These are phyloP conservation scores for Isichthys henryi DNA, from an alignment of 2,113 vertebrate genomes.

Conservation along the genomic window DNA sequence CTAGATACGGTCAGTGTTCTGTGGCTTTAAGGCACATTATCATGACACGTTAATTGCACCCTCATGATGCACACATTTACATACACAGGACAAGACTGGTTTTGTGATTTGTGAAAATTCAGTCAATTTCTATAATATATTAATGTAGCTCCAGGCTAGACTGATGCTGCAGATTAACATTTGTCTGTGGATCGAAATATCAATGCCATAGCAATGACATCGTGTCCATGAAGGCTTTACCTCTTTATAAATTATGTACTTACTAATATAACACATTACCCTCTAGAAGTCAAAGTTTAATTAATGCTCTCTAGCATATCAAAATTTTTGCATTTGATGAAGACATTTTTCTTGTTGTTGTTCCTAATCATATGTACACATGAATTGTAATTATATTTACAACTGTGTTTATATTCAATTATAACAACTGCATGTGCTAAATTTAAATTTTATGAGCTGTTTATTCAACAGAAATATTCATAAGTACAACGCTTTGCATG, in stretches of 20 bases:
- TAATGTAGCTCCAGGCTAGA: background rate
- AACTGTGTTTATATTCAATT: conserved; percentile 5
- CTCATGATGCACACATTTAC: background rate
- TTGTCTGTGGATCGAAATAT: background rate
- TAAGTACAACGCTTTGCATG: background rate
- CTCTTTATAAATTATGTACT: background rate
- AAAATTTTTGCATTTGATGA: background rate
- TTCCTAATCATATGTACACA: background rate
- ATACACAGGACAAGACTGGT: background rate
- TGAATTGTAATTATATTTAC: background rate
- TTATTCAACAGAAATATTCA: background rate
- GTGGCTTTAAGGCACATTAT: background rate
- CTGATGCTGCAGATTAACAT: background rate
- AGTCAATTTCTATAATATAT: background rate
- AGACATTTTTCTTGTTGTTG: background rate
- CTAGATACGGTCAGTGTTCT: background rate
- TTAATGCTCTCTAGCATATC: background rate
- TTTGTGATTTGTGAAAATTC: background rate
- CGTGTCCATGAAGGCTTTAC: background rate
- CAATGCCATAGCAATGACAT: background rate
- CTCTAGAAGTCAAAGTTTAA: background rate
- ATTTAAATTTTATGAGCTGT: background rate
- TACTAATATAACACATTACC: background rate
- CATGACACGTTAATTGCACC: background rate
- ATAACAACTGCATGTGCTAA: conserved; percentile 1